Conservation (phyloP, 2,888 invertebrate genomes). For the Dendrolimus houi region DNA sequence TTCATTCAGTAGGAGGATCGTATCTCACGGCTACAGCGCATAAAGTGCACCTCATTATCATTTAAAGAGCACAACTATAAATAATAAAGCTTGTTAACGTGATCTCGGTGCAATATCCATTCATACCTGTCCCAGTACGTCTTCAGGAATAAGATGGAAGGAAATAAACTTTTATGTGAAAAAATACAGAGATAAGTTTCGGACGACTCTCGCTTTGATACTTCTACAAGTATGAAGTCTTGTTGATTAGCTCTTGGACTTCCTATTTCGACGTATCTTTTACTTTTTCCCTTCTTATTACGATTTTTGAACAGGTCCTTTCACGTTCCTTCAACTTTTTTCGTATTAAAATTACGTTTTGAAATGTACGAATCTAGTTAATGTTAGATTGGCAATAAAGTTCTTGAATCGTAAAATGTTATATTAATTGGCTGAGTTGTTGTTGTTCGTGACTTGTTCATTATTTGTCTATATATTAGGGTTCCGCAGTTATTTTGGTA, state of each 20-base stretch:
- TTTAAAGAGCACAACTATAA: conserved; percentile 3
- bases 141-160: conserved; percentile 31
- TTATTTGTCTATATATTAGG: too few species aligned
- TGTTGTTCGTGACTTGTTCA: too few species aligned
- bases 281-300: conserved; percentile 37
- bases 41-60: conserved; percentile 2
- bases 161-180: conserved; percentile 32
- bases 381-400: background rate
- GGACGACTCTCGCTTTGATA: conserved; percentile 51
- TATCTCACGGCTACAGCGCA: background rate
- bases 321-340: conserved; percentile 30
- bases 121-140: conserved; percentile 14
- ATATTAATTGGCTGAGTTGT: background rate
- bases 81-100: conserved; percentile 5
- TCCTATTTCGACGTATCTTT: conserved; percentile 46
- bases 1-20: background rate
- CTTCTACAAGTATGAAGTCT: conserved; percentile 52
- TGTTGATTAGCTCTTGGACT: conserved; percentile 57
- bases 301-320: conserved; percentile 33
- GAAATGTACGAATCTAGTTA: conserved; percentile 21
- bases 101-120: conserved; percentile 1
- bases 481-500: too few species aligned
- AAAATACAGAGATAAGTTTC: conserved; percentile 45
- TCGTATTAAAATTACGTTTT: conserved; percentile 27
- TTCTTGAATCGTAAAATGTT: background rate